Base-by-base conservation (phyloP, 2,888 invertebrate genomes). In the Oscheius sp. region DNA sequence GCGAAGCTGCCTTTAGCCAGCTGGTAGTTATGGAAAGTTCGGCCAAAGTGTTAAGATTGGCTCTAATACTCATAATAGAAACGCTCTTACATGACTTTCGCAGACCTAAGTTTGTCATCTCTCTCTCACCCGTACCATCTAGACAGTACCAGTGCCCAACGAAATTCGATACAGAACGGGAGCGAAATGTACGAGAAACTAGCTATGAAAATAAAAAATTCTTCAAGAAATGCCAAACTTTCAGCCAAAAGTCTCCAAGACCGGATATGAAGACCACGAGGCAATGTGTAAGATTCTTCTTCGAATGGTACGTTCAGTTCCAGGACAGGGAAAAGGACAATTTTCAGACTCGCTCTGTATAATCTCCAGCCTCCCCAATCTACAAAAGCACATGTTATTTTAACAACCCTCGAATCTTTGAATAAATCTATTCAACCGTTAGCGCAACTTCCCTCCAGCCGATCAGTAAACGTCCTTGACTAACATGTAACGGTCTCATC, bases 401-500 rank as follows among this genome's bases (percentile, higher is more conserved):
- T 32, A 32, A 63, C 42, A 63, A 9, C 48, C 63, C 47, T 63
- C 48, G 10, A 42, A 63, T 48, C n/a, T 5, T 63, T 35, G 60
- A 48, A 50, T 48, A 48, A 63, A 63, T 63, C 47, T 48, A 63
- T 60, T 37, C 63, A 47, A 21, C 63, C 29, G 47, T 63, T 63
- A n/a, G 32, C 4, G 29, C 3, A 53, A 53, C 13, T 53, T 53
- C 50, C 48, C 50, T 48, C 63, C 2, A 9, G 7, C 48, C 48
- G 37, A 42, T 32, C 55, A 32, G 21, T 55, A 32, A 32, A 13
- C n/a, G 29, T 53, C 37, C 68, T 48, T 59, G 58, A 13, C 47
- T 70, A 33, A 35, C 55, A 70, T 70, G 48, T 70, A 70, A 70
- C 70, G 70, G 70, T 70, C 58, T 58, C 70, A 70, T 70, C 70